A percentile compares a stretch with the other conserved stretches of the same genome.
Evolutionary conservation across 2,113 vertebrate species (phyloP).

Genomic region (Mormyrus iriodes): DNA sequence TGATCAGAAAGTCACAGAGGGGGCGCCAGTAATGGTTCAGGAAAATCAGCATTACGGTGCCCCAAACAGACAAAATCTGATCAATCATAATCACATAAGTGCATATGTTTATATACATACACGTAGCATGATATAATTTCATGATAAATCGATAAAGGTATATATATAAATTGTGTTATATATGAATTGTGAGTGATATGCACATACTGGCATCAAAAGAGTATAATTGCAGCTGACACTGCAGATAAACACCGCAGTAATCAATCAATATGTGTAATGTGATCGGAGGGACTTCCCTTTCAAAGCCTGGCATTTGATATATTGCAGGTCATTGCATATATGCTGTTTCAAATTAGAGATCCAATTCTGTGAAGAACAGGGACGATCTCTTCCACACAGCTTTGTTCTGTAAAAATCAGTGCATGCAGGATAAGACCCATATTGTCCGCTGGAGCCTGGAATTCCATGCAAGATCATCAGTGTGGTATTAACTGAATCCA

Average conservation of each 20-base stretch:
- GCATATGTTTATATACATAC: not conserved
- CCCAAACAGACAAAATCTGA: not conserved
- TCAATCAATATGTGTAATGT: constrained; percentile 1
- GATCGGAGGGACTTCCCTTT: not conserved
- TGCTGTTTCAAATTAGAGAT: not conserved
- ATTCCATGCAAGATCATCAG: not conserved
- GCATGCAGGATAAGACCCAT: not conserved
- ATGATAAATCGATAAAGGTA: not conserved
- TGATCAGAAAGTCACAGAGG: not conserved
- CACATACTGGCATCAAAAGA: not conserved
- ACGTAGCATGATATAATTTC: not conserved
- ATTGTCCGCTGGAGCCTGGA: not conserved
- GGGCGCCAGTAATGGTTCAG: not conserved
- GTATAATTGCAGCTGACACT: not conserved
- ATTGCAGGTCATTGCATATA: not conserved
- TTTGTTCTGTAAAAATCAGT: not conserved
- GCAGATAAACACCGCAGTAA: not conserved
- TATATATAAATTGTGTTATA: not conserved
- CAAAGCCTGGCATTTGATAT: not conserved
- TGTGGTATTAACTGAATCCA: not conserved
- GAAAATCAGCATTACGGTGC: not conserved
- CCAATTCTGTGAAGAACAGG: not conserved
- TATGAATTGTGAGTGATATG: not conserved
- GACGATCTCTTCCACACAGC: not conserved
- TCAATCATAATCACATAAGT: not conserved